A percentile compares a stretch with the other conserved stretches of the same genome.
Conservation (phyloP, 2,888 invertebrate genomes). For the Cremastinae sp. region DNA sequence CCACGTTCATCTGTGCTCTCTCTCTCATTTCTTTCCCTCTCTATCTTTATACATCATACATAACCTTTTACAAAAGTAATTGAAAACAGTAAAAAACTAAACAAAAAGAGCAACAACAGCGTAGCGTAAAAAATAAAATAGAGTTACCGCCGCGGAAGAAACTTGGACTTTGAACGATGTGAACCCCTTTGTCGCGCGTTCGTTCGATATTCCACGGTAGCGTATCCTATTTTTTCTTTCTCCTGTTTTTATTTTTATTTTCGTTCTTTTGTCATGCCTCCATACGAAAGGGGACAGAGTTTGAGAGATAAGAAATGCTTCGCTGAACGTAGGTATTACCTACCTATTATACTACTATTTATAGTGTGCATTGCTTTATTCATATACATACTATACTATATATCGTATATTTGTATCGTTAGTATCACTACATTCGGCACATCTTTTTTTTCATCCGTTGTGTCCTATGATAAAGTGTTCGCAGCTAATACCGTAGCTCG, state of each 20-base stretch:
- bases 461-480: constrained; percentile 34
- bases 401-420: constrained; percentile 29
- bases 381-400: constrained; percentile 16
- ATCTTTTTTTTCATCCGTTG: constrained; percentile 43
- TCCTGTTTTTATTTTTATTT: constrained; percentile 10
- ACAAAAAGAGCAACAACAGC: constrained; percentile 9
- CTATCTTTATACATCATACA: constrained; percentile 37
- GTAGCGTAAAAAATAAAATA: constrained; percentile 21
- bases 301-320: constrained; percentile 52
- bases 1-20: constrained; percentile 41
- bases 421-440: constrained; percentile 48
- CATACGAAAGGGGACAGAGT: constrained; percentile 46
- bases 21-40: constrained; percentile 12
- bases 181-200: constrained; percentile 34
- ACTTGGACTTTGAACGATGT: constrained; percentile 49
- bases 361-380: neutral
- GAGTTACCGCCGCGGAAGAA: constrained; percentile 42
- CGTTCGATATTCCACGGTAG: neutral
- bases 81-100: neutral
- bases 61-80: constrained; percentile 10
- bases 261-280: constrained; percentile 38
- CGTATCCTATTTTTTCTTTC: no score
- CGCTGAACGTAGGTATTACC: constrained; percentile 36
- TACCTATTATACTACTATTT: constrained; percentile 1
- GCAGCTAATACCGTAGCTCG: constrained; percentile 39